A percentile compares a stretch with the other conserved stretches of the same genome.
Conservation (phyloP, 37 sponge, comb jelly and placozoan genomes). For the Amphimedon queenslandica region DNA sequence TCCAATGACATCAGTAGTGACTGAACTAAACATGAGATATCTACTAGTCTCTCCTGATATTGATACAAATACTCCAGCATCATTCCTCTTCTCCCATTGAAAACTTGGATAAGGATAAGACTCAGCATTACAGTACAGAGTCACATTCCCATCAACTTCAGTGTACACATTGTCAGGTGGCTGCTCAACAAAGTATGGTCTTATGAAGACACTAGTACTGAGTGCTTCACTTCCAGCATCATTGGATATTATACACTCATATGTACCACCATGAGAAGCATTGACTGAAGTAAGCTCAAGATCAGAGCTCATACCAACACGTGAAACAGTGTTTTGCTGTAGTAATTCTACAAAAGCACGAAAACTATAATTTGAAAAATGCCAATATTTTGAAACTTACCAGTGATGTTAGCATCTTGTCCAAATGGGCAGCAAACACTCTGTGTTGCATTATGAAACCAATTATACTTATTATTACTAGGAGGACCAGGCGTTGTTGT, state of each 20-base stretch:
- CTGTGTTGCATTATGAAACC: no score
- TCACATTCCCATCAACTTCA: neutral
- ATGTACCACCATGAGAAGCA: conserved; percentile 29
- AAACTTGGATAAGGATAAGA: conserved; percentile 17
- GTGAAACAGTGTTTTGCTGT: no score
- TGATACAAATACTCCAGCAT: neutral
- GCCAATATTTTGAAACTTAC: no score
- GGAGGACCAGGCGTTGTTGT: neutral
- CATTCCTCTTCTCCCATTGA: conserved; percentile 2
- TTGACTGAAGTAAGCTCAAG: neutral
- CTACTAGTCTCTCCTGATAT: neutral
- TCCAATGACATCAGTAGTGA: neutral
- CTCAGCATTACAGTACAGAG: conserved; percentile 35
- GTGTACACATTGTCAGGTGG: conserved; percentile 12
- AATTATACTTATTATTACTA: no score
- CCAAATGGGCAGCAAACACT: no score
- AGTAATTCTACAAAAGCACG: no score
- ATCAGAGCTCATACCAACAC: neutral
- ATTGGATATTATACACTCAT: conserved; percentile 46
- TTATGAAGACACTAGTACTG: conserved; percentile 15
- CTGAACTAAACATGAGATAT: neutral
- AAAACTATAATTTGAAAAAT: no score
- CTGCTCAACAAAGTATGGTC: conserved; percentile 5
- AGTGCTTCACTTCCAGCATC: conserved; percentile 34
- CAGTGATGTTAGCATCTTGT: no score